Percentiles rank a stretch among this genome's conserved stretches.
phyloP scores from a whole-genome alignment of 1,140 invertebrate species.

The Eupristina koningsbergeri region DNA sequence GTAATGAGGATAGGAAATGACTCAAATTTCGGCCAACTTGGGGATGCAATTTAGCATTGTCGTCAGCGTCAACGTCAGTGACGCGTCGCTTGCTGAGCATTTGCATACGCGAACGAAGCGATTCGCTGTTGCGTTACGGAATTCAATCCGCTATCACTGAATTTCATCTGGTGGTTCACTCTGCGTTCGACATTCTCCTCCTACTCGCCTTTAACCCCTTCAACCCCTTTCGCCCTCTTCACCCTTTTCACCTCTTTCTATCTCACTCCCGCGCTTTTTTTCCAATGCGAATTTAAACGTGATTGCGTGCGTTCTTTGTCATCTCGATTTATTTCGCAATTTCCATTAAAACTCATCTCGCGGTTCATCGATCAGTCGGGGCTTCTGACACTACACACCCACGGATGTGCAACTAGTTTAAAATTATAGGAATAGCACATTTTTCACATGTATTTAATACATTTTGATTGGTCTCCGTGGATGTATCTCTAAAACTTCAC shows the following conservation, averaged over 20 bases:
- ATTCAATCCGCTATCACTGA: background rate
- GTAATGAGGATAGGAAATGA: background rate
- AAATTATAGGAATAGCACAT: background rate
- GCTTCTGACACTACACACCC: background rate
- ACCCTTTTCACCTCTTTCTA: too few species aligned
- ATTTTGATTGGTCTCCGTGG: background rate
- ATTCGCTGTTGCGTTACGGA: background rate
- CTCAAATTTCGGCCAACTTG: conserved; percentile 17
- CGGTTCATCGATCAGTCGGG: background rate
- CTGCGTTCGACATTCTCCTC: background rate
- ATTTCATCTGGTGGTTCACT: background rate
- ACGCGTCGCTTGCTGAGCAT: background rate
- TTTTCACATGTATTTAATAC: background rate
- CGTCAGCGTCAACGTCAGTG: conserved; percentile 13
- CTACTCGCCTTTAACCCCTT: background rate
- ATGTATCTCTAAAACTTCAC: background rate
- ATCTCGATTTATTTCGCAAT: background rate
- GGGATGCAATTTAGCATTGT: background rate
- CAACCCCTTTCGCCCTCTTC: too few species aligned
- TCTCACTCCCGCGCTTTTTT: too few species aligned
- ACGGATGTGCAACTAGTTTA: background rate
- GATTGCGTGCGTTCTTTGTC: background rate
- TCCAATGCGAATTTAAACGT: conserved; percentile 11
- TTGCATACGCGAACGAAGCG: conserved; percentile 12
- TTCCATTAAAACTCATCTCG: background rate